Evolutionary conservation across 1,140 invertebrate genomes (phyloP).

Genomic region (Atopsyche davidsoni): DNA sequence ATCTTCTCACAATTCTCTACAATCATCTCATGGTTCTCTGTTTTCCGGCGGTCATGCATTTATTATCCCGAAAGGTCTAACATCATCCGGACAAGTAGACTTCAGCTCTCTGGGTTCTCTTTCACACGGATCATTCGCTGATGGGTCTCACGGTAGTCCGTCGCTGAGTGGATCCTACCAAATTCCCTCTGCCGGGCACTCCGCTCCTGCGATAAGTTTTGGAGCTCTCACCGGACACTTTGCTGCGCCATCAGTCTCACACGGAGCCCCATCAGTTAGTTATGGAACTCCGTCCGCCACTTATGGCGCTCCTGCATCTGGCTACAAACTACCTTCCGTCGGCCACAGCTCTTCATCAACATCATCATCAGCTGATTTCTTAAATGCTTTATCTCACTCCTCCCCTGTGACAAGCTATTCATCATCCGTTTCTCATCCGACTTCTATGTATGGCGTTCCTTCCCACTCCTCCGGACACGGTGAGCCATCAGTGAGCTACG

Average conservation of each 20-base stretch:
- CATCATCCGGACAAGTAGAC: slow-evolving; percentile 6
- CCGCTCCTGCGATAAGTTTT: slow-evolving; percentile 25
- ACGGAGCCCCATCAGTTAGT: slow-evolving; percentile 7
- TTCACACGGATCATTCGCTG: background rate
- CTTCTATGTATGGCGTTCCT: background rate
- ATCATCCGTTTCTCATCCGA: slow-evolving; percentile 7
- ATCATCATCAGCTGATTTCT: background rate
- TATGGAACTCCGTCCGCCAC: slow-evolving; percentile 12
- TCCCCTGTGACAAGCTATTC: background rate
- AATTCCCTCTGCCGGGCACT: slow-evolving; percentile 26
- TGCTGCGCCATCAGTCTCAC: background rate
- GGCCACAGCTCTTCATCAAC: background rate
- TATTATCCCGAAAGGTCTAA: slow-evolving; percentile 17
- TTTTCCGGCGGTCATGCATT: slow-evolving; percentile 19
- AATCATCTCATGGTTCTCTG: slow-evolving; percentile 7
- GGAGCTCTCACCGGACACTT: slow-evolving; percentile 6
- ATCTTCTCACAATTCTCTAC: slow-evolving; percentile 1
- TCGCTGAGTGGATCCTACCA: slow-evolving; percentile 25
- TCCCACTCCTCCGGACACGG: background rate
- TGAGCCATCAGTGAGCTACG: slow-evolving; percentile 4
- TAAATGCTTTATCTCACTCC: background rate
- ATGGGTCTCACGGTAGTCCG: slow-evolving; percentile 24
- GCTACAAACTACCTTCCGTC: background rate
- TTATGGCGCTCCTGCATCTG: background rate
- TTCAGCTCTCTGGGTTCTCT: slow-evolving; percentile 11